Base-by-base conservation (phyloP, 1,140 invertebrate species). In the Monochamus saltuarius region DNA sequence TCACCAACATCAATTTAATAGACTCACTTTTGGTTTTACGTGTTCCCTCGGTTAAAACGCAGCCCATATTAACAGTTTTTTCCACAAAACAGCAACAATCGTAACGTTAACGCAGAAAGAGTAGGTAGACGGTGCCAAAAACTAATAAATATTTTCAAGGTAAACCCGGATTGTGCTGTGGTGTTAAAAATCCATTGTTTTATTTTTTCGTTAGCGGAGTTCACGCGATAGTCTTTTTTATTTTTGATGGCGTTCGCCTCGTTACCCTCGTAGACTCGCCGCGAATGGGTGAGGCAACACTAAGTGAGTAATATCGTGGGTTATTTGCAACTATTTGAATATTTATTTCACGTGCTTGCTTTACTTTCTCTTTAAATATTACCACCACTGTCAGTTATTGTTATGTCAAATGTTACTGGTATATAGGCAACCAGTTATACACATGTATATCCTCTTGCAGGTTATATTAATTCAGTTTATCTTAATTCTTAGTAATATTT, bases 301-400 rank as follows among this genome's bases (percentile, higher is more conserved):
- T 61, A 61, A 59, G 56, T 59, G 66, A 68, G 69, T 70, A 70
- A 68, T 68, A 66, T 47, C 53, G 54, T 59, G 51, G 50, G 61
- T 64, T 64, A 67, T 68, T 68, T 64, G 64, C 66, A 62, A 68
- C 64, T 58, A 68, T 70, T 70, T 70, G 66, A 71, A 71, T 69
- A 71, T 69, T 71, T 68, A 65, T 65, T 71, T 71, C 69, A 71
- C 67, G 69, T 71, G 69, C 67, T 66, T 59, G 55, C 17, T 59
- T 68, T 70, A 66, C 67, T 68, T 70, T 70, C 69, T 68, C 69
- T 65, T 68, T 36, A 46, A 46, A 46, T 46, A 46, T 46, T 46
- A 19, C 43, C 43, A 16, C 43, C 43, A 46, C 43, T 46, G 9
- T 16, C 42, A 43, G n/a, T 42, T 29, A 6, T 29, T 29, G 22